These are phyloP conservation scores for Siderastrea siderea DNA, from an alignment of 92 coral and sea anemone genomes.

Conservation along the genomic window DNA sequence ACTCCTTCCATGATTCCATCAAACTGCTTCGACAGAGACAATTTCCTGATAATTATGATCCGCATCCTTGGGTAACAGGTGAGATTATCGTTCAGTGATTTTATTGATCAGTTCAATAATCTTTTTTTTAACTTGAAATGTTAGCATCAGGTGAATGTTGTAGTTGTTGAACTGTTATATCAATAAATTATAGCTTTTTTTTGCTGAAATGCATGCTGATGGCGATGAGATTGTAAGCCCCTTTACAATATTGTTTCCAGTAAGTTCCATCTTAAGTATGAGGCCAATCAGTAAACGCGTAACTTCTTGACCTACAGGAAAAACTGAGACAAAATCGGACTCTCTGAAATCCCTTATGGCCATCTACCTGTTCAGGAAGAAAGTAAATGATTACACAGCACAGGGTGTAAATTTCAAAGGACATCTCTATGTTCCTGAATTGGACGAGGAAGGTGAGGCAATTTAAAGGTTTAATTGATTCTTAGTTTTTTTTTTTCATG, in stretches of 20 bases:
- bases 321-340: conserved; percentile 63
- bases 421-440: conserved; percentile 73
- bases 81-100: neutral
- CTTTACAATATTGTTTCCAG: too few relatives aligned
- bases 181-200: too few relatives aligned
- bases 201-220: too few relatives aligned
- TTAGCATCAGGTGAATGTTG: too few relatives aligned
- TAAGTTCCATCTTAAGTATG: too few relatives aligned
- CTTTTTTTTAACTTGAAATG: neutral
- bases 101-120: neutral
- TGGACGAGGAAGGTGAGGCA: conserved; percentile 26
- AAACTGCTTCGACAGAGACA: conserved; percentile 49
- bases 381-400: conserved; percentile 27
- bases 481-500: too few relatives aligned
- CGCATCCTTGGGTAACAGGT: conserved; percentile 75
- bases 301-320: conserved; percentile 42
- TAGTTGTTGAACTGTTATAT: too few relatives aligned
- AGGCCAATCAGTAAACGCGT: neutral
- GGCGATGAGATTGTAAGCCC: too few relatives aligned
- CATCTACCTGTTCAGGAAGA: conserved; percentile 45
- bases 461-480: too few relatives aligned
- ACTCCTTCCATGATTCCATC: conserved; percentile 33
- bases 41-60: conserved; percentile 65
- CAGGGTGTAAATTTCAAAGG: conserved; percentile 64
- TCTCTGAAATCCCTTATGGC: conserved; percentile 82